These are phyloP conservation scores for Limnephilus auricula DNA, from an alignment of 2,888 invertebrate genomes.

Conservation along the genomic window DNA sequence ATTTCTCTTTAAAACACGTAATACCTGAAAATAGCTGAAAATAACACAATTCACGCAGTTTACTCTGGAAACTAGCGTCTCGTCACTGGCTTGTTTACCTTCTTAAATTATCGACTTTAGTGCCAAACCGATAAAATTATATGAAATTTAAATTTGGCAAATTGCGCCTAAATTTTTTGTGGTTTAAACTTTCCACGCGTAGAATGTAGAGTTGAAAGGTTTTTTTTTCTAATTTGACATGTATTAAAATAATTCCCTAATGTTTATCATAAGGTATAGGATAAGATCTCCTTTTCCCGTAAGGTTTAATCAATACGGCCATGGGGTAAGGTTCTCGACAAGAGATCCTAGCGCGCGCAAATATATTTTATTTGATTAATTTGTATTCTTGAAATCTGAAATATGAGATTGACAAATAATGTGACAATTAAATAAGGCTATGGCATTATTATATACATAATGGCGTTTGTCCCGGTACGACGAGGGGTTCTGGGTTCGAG, in stretches of 20 bases:
- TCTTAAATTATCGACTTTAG: neutral
- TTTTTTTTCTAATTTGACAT: neutral
- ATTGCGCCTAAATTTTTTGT: neutral
- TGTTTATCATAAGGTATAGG: neutral
- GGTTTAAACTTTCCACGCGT: neutral
- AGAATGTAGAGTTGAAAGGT: neutral
- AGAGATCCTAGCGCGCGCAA: no score
- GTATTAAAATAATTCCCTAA: no score
- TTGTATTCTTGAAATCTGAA: no score
- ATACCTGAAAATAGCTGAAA: conserved; percentile 19
- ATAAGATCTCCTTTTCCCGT: no score
- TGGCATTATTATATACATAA: no score
- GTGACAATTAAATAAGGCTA: no score
- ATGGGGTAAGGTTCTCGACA: no score
- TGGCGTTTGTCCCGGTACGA: no score
- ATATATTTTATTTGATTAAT: no score
- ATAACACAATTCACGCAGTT: neutral
- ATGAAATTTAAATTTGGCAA: neutral
- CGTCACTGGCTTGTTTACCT: neutral
- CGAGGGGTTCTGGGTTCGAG: no score
- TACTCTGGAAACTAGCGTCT: neutral
- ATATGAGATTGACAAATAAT: no score
- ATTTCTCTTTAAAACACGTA: conserved; percentile 38
- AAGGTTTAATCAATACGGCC: no score
- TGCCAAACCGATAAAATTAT: neutral